Base-by-base conservation (phyloP, 2,888 invertebrate genomes). In the Dasypogon diadema region DNA sequence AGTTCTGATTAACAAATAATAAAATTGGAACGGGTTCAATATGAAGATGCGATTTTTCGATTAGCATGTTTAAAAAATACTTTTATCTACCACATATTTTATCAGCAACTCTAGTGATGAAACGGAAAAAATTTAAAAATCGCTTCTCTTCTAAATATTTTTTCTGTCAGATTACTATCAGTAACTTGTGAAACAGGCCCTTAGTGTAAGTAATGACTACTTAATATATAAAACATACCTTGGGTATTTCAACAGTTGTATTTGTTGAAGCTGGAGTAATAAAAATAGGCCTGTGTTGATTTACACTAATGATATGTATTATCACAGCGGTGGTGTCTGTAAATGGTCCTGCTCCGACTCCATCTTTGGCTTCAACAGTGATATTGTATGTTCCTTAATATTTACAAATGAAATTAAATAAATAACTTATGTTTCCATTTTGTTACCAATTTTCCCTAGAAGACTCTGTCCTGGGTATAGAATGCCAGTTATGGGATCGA, bases 271-370 rank as follows among this genome's bases (percentile, higher is more conserved):
- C 90, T 0, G 97, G 97, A 82, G 92, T 89, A 5, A 93, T 88
- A 84, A 96, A 96, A 75, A 89, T 89, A 0, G 97, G 97, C 58
- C 92, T 91, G 82, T 94, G 91, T 79, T 93, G 91, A 86, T 96
- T 96, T 0, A 95, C 93, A 76, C 92, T 92, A 18, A 92, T 87
- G 34, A 95, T 93, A 54, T 90, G 89, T 72, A 97, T 91, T 79
- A 92, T 90, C 1, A 96, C 92, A n/a, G 87, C 87, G 0, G 95
- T 92, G 0, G 87, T 87, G 82, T 92, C 94, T 0, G 87, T 87
- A 82, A 91, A 89, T 0, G 89, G 88, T 1, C 92, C 92, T 14
- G 87, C 87, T 0, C 93, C 93, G 10, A 89, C 90, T 2, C 89
- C 90, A 84, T 97, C 96, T 3, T 91, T 89, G 0, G 94, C 97